Base-by-base conservation (phyloP, 2,797 vertebrate genomes). In the Gobionotothen gibberifrons region DNA sequence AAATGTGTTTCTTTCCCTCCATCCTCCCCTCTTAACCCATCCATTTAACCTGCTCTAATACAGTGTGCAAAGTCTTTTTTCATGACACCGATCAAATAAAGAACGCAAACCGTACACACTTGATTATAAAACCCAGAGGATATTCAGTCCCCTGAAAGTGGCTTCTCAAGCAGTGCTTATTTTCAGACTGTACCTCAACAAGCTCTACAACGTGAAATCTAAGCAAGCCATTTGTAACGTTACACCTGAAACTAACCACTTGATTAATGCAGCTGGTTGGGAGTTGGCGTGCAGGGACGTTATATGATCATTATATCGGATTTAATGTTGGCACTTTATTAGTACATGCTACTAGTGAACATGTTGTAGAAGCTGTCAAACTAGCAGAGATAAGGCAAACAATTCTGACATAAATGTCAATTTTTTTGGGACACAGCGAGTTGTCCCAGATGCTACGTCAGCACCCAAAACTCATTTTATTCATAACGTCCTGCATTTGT, bases 221-320 rank as follows among this genome's bases (percentile, higher is more conserved):
- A 52, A 77, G 43, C 11, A 62, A 60, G 61, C 14, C 58, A 56
- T 75, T 49, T 58, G 43, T 53, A 76, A 74, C 51, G 16, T 74
- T 10, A 77, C 3, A 73, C 13, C 21, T 74, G 36, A 65, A 73
- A 74, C 42, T 58, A 58, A 68, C 52, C 49, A 9, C 43, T 56
- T 81, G 53, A 74, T 78, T 71, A 66, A 77, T 57, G 52, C 51
- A 81, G 42, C 51, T 51, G 26, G 51, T 53, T 46, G 43, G 17
- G 51, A 75, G 52, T 51, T 62, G 29, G 66, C 14, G 1, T 62
- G 14, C 17, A 40, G 29, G 12, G 22, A 42, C 29, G 32, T 36
- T 39, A 19, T 26, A 39, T 9, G 3, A 47, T 29, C 3, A 48
- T 51, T 48, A 52, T n/a, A 42, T 21, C 44, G 9, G 29, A 63